Percentiles rank a stretch among this genome's conserved stretches.
Conservation (phyloP, 2,888 invertebrate genomes). For the Scelioninae gen. 1 region DNA sequence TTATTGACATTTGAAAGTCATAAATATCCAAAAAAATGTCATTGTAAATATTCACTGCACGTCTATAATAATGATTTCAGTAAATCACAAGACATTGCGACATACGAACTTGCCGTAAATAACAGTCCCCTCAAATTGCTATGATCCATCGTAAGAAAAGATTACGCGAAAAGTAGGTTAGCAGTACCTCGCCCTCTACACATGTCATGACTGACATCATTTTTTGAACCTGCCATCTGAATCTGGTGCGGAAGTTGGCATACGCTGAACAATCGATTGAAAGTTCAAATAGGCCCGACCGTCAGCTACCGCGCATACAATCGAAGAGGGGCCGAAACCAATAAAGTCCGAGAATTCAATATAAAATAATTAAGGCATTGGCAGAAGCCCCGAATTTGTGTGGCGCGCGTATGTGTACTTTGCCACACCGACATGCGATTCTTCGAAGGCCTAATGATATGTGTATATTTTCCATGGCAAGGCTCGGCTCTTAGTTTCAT, state of each 20-base stretch:
- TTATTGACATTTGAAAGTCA: no score
- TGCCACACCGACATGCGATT: constrained; percentile 58
- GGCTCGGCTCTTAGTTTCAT: constrained; percentile 72
- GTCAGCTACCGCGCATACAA: no score
- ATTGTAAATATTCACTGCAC: constrained; percentile 30
- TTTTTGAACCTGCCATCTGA: constrained; percentile 9
- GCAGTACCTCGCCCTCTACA: constrained; percentile 28
- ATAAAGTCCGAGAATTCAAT: constrained; percentile 70
- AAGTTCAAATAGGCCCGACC: no score
- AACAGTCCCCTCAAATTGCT: constrained; percentile 51
- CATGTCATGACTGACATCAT: constrained; percentile 48
- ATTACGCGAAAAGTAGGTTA: constrained; percentile 60
- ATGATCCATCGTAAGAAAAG: constrained; percentile 45
- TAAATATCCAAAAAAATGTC: constrained; percentile 25
- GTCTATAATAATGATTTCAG: constrained; percentile 15
- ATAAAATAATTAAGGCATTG: constrained; percentile 75
- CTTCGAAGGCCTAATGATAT: constrained; percentile 77
- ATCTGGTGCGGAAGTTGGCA: constrained; percentile 52
- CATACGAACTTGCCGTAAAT: constrained; percentile 44
- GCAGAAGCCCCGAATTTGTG: constrained; percentile 73
- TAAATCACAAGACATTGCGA: constrained; percentile 49
- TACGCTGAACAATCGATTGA: constrained; percentile 37
- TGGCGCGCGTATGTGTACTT: constrained; percentile 59
- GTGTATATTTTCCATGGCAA: constrained; percentile 81
- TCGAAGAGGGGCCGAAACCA: no score